These are phyloP conservation scores for Myzus persicae DNA, from an alignment of 1,140 invertebrate species.

Conservation along the genomic window DNA sequence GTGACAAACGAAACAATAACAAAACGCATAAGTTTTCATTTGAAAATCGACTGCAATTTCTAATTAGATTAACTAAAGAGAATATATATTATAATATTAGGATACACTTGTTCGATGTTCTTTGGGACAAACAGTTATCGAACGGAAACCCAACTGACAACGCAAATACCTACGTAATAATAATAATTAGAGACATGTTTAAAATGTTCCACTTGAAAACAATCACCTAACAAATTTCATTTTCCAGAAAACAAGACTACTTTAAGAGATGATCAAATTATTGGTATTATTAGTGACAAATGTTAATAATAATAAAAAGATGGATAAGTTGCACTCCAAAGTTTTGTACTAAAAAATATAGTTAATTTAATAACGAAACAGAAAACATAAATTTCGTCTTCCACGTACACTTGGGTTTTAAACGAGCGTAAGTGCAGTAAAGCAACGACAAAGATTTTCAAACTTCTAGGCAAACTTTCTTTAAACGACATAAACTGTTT, in stretches of 20 bases:
- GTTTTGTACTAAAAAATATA: background rate
- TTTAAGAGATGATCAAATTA: background rate
- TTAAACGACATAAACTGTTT: background rate
- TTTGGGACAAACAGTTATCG: background rate
- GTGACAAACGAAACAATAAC: background rate
- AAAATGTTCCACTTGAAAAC: background rate
- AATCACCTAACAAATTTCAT: background rate
- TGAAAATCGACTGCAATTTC: background rate
- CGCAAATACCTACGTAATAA: background rate
- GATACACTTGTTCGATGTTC: background rate
- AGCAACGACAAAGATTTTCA: background rate
- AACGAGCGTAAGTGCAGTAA: background rate
- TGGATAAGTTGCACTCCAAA: background rate
- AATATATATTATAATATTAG: constrained; percentile 11
- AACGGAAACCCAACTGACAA: background rate
- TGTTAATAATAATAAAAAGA: background rate
- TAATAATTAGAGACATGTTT: background rate
- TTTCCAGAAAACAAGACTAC: background rate
- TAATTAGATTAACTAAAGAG: constrained; percentile 24
- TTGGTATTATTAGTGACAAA: background rate
- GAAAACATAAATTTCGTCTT: background rate
- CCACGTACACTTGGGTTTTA: no score
- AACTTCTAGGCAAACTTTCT: background rate
- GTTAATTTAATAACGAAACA: background rate
- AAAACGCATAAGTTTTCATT: constrained; percentile 8